These are phyloP conservation scores for Hormiphora californensis DNA, from an alignment of 37 sponge, comb jelly and placozoan species.

Conservation along the genomic window DNA sequence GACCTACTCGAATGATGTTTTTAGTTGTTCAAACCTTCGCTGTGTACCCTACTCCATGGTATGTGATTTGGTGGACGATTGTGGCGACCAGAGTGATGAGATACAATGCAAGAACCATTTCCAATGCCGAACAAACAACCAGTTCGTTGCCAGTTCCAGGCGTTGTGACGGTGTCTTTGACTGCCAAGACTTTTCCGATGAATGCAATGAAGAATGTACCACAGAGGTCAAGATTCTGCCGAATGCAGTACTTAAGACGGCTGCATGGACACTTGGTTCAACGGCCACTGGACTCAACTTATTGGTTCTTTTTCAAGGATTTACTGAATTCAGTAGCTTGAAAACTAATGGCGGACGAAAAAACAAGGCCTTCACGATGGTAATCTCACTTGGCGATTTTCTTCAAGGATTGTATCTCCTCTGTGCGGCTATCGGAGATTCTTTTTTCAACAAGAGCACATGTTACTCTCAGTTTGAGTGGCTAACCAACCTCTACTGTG, in stretches of 20 bases:
- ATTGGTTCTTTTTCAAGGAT: background rate
- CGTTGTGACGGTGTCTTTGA: background rate
- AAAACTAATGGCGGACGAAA: background rate
- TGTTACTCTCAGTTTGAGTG: slow-evolving; percentile 11
- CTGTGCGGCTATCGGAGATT: background rate
- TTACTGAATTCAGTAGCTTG: background rate
- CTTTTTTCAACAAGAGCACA: background rate
- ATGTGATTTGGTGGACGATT: background rate
- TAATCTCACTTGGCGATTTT: background rate
- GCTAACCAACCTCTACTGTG: background rate
- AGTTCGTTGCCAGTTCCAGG: background rate
- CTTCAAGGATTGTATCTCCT: background rate
- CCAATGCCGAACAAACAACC: background rate
- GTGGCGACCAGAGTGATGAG: background rate
- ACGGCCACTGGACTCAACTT: background rate
- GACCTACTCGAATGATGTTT: background rate
- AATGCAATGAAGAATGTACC: background rate
- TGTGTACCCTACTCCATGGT: background rate
- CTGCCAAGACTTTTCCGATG: background rate
- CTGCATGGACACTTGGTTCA: background rate
- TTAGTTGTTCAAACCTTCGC: background rate
- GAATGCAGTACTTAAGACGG: background rate
- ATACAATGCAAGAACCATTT: background rate
- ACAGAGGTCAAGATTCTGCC: background rate
- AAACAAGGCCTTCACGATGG: background rate